phyloP scores from a whole-genome alignment of 2,113 vertebrate species.

The Proteles cristata region DNA sequence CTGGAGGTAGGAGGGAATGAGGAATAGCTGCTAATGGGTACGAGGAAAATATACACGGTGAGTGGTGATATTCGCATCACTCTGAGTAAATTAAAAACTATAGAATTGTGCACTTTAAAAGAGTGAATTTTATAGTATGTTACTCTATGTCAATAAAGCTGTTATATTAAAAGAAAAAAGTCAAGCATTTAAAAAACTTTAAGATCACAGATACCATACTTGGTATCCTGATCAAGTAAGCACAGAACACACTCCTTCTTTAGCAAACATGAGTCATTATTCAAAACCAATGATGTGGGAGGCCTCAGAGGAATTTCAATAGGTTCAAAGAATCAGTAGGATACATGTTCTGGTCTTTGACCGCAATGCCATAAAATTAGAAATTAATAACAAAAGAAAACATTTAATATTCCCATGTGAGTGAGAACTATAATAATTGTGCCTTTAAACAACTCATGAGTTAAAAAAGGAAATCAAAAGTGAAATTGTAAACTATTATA shows the following conservation, averaged over 20 bases:
- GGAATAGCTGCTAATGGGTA: not conserved
- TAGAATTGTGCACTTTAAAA: not conserved
- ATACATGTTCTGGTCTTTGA: not conserved
- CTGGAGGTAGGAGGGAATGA: not conserved
- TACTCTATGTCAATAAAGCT: not conserved
- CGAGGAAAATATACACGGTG: not conserved
- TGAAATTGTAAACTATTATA: constrained; percentile 42
- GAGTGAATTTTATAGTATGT: not conserved
- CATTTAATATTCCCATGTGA: not conserved
- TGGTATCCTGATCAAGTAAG: not conserved
- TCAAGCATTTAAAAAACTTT: constrained; percentile 3
- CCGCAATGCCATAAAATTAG: constrained; percentile 20
- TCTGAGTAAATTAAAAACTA: not conserved
- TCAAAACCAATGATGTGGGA: constrained; percentile 12
- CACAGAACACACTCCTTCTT: constrained; percentile 23
- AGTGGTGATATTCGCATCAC: not conserved
- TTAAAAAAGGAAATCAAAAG: constrained; percentile 55
- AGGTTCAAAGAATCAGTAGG: constrained; percentile 37
- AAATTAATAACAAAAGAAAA: constrained; percentile 55
- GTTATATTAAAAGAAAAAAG: not conserved
- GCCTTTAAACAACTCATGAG: constrained; percentile 9
- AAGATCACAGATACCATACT: not conserved
- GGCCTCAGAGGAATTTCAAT: constrained; percentile 24
- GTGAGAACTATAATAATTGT: not conserved
- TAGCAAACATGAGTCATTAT: not conserved